phyloP scores from a whole-genome alignment of 2,888 invertebrate species.

The Fragum fragum region DNA sequence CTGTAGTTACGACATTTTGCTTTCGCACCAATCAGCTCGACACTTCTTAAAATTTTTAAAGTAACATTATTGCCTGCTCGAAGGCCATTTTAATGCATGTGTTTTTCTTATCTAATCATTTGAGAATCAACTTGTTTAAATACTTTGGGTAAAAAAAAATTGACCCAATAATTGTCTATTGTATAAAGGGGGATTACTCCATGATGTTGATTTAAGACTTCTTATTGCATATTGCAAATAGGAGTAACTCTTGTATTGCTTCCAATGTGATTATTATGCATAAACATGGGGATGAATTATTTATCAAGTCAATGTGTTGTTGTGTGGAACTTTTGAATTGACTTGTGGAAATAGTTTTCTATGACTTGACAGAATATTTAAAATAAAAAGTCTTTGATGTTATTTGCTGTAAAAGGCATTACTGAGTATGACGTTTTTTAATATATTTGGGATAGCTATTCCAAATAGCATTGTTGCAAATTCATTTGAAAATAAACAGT shows the following conservation, averaged over 20 bases:
- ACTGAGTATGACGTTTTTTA: slow-evolving; percentile 12
- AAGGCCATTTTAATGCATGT: not conserved
- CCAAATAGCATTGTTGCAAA: slow-evolving; percentile 29
- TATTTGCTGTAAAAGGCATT: slow-evolving; percentile 16
- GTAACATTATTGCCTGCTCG: too few species aligned
- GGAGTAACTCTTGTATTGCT: not conserved
- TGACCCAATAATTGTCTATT: not conserved
- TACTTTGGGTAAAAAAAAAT: not conserved
- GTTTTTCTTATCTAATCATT: not conserved
- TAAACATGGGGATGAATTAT: not conserved
- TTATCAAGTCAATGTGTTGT: not conserved
- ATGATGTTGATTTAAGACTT: not conserved
- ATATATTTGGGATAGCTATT: slow-evolving; percentile 22
- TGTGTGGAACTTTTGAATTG: not conserved
- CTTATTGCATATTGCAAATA: not conserved
- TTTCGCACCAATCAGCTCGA: too few species aligned
- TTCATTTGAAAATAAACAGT: slow-evolving; percentile 30
- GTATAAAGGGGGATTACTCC: not conserved
- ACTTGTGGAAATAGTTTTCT: not conserved
- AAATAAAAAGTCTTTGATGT: slow-evolving; percentile 15
- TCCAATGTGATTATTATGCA: not conserved
- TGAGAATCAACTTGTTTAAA: not conserved
- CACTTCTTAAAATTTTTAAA: too few species aligned
- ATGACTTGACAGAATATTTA: slow-evolving; percentile 1
- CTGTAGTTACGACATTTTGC: too few species aligned